Evolutionary conservation across 2,888 invertebrate genomes (phyloP), one percentile per base, ranked within the genome.

Genomic region (Thelaira solivaga): DNA sequence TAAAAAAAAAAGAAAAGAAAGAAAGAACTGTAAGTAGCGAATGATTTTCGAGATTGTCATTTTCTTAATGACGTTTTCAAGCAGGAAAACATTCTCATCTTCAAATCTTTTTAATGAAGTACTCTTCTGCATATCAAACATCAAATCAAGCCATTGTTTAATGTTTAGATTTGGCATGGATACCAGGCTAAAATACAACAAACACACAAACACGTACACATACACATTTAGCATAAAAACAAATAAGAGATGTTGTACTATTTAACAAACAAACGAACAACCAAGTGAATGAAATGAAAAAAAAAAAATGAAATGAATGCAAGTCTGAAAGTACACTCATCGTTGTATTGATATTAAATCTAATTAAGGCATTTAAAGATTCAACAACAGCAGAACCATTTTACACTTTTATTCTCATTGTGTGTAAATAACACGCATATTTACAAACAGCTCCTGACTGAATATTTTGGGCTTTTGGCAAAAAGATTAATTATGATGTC

Each of bases 1-100:
- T 13, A 59, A 13, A 8, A 41, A 18, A 34, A 26, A 13, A 11
- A 31, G 13, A 24, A 16, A 24, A 18, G 22, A 26, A 53, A 45
- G n/a, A 18, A 51, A 34, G 10, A 62, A 47, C 62, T 41, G 59
- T 61, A 78, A 78, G 69, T 78, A 74, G 78, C 78, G 49, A 78
- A 78, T 78, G 74, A 78, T 74, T 78, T 78, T 74, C 69, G 53
- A 78, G 74, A 78, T 78, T 78, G 78, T 78, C 78, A 78, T 78
- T 78, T 78, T 78, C 78, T 78, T 78, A 78, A 78, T 78, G 74
- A 78, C 78, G 74, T 74, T 78, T 78, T 74, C 78, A 75, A 71
- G 78, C 78, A 78, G 78, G 78, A 78, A 75, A 74, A 78, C 78
- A 78, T 78, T 74, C 74, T 74, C 69, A 69, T 78, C 78, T 78